Percentiles rank a stretch among this genome's conserved stretches.
Conservation (phyloP, 2,113 vertebrate species). For the Fulmarus glacialis region DNA sequence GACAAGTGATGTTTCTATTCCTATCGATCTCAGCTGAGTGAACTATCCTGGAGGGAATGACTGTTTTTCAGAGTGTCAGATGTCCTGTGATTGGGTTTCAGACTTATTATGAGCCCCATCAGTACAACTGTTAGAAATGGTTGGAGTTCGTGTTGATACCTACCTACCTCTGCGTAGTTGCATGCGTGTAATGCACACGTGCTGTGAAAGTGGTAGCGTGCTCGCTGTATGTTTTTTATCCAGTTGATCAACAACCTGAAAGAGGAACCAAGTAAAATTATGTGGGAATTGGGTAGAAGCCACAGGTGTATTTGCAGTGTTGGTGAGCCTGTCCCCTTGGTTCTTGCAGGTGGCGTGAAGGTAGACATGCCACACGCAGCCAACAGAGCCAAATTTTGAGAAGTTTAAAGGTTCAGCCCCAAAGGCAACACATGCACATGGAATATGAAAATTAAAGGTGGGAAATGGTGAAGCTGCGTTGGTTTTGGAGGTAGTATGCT, state of each 20-base stretch:
- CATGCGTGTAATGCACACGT: rapidly evolving
- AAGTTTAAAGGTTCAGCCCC: background rate
- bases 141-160: background rate
- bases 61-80: conserved; percentile 52
- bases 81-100: conserved; percentile 35
- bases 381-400: background rate
- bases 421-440: background rate
- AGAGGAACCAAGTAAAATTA: background rate
- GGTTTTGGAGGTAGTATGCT: background rate
- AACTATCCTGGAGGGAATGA: conserved; percentile 42
- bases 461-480: background rate
- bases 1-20: conserved; percentile 71
- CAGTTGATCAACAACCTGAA: background rate
- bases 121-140: background rate
- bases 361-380: background rate
- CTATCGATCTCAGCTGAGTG: conserved; percentile 57
- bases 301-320: background rate
- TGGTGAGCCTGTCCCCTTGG: background rate
- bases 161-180: background rate
- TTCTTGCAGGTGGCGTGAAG: background rate
- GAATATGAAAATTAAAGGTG: background rate
- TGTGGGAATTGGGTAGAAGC: background rate
- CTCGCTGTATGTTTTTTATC: rapidly evolving
- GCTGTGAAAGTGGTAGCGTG: background rate
- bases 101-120: conserved; percentile 41